phyloP scores from a whole-genome alignment of 2,113 vertebrate genomes.

The Phylloscopus trochiloides region DNA sequence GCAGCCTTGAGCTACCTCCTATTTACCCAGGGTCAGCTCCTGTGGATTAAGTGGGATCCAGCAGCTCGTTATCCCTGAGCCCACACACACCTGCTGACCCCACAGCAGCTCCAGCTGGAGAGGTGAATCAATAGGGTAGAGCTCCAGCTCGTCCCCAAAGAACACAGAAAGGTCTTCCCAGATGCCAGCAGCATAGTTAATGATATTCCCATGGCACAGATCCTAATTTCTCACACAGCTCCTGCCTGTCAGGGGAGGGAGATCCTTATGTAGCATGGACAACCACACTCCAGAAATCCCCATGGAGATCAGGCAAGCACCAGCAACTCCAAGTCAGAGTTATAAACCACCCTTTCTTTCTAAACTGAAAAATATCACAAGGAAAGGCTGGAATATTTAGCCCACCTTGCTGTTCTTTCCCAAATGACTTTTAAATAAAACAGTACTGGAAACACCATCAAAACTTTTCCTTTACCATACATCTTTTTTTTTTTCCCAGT shows the following conservation, averaged over 20 bases:
- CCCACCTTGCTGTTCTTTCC: neutral
- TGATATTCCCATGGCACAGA: neutral
- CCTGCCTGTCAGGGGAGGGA: neutral
- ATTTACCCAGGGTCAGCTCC: neutral
- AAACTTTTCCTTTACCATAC: neutral
- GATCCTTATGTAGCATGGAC: neutral
- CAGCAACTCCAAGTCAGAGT: neutral
- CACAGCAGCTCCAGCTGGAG: neutral
- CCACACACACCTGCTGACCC: neutral
- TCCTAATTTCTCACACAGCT: neutral
- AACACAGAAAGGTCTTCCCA: neutral
- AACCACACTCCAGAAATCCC: neutral
- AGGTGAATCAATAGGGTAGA: slow-evolving; percentile 5
- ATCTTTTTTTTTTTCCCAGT: neutral
- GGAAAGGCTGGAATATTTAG: neutral
- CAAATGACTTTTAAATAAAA: neutral
- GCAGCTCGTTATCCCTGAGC: neutral
- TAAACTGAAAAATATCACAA: neutral
- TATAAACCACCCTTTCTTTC: neutral
- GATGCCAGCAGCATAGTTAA: neutral
- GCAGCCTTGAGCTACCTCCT: neutral
- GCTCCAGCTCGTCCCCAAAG: neutral
- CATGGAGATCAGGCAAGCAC: neutral
- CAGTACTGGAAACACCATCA: neutral
- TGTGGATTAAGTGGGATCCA: slow-evolving; percentile 27